Percentiles rank a stretch among this genome's conserved stretches.
These are phyloP conservation scores for Lepidonotus clava DNA, from an alignment of 2,888 invertebrate species.

Conservation along the genomic window DNA sequence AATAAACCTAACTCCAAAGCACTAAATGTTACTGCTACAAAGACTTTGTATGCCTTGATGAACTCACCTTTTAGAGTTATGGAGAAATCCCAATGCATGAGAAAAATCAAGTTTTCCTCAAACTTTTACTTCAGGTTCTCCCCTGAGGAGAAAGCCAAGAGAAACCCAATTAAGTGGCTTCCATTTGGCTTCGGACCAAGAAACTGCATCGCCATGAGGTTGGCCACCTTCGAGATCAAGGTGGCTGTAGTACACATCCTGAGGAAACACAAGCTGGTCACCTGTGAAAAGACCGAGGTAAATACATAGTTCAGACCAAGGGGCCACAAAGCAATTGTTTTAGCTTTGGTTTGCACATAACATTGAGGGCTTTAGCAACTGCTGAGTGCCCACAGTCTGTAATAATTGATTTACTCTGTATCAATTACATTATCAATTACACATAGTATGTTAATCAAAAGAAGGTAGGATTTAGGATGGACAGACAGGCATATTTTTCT, in stretches of 20 bases:
- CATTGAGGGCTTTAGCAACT: no score
- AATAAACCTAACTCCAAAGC: no score
- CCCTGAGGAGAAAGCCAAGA: neutral
- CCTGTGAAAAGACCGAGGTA: neutral
- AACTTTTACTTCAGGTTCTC: neutral
- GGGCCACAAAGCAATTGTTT: neutral
- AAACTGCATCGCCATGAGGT: neutral
- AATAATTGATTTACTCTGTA: neutral
- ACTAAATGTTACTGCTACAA: no score
- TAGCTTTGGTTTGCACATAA: no score
- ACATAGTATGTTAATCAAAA: neutral
- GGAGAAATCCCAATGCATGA: no score
- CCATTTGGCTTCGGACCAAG: neutral
- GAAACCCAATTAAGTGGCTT: neutral
- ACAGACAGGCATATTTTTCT: neutral
- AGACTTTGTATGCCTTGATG: no score
- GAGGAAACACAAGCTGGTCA: neutral
- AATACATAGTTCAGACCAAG: neutral
- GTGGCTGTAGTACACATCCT: conserved; percentile 11
- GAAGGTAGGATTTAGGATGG: neutral
- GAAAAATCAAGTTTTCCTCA: neutral
- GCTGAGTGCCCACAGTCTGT: neutral
- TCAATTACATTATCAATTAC: no score
- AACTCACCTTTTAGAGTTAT: no score
- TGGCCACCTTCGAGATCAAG: neutral